Evolutionary conservation across 2,888 invertebrate genomes (phyloP).

Genomic region (Agrotis segetum): DNA sequence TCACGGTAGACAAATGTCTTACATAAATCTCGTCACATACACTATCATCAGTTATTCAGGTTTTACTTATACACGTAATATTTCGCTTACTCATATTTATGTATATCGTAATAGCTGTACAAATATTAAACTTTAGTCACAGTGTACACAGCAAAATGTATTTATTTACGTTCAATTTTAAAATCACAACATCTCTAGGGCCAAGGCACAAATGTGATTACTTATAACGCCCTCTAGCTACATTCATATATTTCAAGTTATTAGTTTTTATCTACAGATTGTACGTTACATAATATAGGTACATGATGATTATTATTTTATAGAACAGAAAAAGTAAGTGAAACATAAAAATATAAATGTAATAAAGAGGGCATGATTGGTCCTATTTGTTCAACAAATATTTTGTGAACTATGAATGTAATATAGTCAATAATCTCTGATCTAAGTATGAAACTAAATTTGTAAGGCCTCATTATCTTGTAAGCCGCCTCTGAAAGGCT

Average conservation of each 20-base stretch:
- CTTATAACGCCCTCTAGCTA: conserved; percentile 79
- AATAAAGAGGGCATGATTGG: conserved; percentile 51
- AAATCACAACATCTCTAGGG: conserved; percentile 86
- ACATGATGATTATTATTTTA: conserved; percentile 38
- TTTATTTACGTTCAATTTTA: conserved; percentile 69
- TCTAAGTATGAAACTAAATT: conserved; percentile 30
- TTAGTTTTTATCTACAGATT: conserved; percentile 56
- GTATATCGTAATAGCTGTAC: conserved; percentile 69
- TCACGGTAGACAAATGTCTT: conserved; percentile 49
- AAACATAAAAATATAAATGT: conserved; percentile 24
- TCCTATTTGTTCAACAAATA: conserved; percentile 50
- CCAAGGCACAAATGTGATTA: conserved; percentile 88
- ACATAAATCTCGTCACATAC: conserved; percentile 42
- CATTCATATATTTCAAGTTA: conserved; percentile 62
- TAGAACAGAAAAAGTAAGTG: conserved; percentile 29
- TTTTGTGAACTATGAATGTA: conserved; percentile 32
- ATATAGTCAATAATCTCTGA: conserved; percentile 45
- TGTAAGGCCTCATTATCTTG: conserved; percentile 43
- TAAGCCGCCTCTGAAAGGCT: conserved; percentile 10
- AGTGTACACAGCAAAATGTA: conserved; percentile 60
- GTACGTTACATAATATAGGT: conserved; percentile 53
- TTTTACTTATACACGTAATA: conserved; percentile 52
- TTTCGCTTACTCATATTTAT: conserved; percentile 63
- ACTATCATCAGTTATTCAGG: conserved; percentile 44
- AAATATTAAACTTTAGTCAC: conserved; percentile 66